A percentile compares a stretch with the other conserved stretches of the same genome.
These are phyloP conservation scores for Dryocosmus kuriphilus DNA, from an alignment of 2,888 invertebrate genomes.

Conservation along the genomic window DNA sequence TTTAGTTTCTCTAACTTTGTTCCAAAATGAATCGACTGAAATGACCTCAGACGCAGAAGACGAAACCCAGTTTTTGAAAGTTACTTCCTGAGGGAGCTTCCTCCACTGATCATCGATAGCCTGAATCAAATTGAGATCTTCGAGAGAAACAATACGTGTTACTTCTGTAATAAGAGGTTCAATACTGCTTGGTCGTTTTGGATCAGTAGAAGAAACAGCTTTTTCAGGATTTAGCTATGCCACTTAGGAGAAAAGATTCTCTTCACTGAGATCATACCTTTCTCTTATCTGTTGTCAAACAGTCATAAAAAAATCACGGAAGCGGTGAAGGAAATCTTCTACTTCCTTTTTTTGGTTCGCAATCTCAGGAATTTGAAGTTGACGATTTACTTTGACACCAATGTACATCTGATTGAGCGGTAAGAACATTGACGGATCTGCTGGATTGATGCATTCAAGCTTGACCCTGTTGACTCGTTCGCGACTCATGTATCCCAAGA, in stretches of 20 bases:
- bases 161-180: no score
- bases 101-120: no score
- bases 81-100: no score
- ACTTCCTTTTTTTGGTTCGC: slow-evolving; percentile 22
- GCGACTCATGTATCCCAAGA: slow-evolving; percentile 44
- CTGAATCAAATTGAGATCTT: no score
- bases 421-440: slow-evolving; percentile 44
- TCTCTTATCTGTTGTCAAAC: slow-evolving; percentile 38
- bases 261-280: background rate
- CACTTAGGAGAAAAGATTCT: slow-evolving; percentile 9
- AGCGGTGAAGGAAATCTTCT: slow-evolving; percentile 40
- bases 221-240: background rate
- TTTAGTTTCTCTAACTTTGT: no score
- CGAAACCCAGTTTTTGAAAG: no score
- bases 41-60: no score
- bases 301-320: slow-evolving; percentile 49
- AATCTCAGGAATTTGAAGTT: background rate
- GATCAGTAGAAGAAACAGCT: no score
- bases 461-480: slow-evolving; percentile 41
- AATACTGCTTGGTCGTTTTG: no score
- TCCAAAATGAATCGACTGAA: no score
- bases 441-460: slow-evolving; percentile 46
- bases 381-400: slow-evolving; percentile 48
- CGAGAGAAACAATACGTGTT: no score
- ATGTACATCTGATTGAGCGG: slow-evolving; percentile 51